Percentiles rank a stretch among this genome's conserved stretches.
phyloP scores from a whole-genome alignment of 2,113 vertebrate genomes.

The Alethe castanea region DNA sequence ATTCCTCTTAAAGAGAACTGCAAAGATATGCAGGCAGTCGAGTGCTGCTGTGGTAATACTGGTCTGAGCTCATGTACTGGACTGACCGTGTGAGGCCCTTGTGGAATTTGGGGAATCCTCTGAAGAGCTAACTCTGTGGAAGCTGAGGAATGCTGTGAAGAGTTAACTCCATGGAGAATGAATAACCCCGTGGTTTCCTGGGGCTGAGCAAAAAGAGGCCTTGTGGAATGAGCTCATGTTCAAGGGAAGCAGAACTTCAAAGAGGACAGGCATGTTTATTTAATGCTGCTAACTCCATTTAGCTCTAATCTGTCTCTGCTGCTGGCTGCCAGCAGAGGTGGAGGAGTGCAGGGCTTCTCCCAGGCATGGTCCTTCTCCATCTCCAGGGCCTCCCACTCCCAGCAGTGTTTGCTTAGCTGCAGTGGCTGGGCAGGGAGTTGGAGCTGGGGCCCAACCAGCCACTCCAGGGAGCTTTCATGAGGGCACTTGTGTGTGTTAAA shows the following conservation, averaged over 20 bases:
- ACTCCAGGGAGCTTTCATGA: not conserved
- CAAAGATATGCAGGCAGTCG: accelerated
- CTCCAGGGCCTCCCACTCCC: not conserved
- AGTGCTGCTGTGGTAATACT: not conserved
- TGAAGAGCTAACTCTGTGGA: not conserved
- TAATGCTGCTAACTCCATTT: not conserved
- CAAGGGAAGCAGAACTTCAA: constrained; percentile 39
- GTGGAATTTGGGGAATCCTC: not conserved
- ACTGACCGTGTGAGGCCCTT: not conserved
- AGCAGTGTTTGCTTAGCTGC: not conserved
- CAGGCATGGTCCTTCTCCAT: not conserved
- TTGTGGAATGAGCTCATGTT: not conserved
- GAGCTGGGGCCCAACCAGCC: not conserved
- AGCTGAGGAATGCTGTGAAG: not conserved
- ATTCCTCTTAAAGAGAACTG: not conserved
- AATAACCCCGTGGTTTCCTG: not conserved
- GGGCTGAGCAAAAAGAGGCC: not conserved
- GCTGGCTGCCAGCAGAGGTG: not conserved
- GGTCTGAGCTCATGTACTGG: not conserved
- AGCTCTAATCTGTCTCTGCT: constrained; percentile 13
- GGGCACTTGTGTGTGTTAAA: not conserved
- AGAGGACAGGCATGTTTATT: constrained; percentile 25
- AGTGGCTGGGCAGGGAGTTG: not conserved
- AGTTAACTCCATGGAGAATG: not conserved
- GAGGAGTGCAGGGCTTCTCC: not conserved